Conservation (phyloP, 2,888 invertebrate genomes). For the Acronicta leporina region DNA sequence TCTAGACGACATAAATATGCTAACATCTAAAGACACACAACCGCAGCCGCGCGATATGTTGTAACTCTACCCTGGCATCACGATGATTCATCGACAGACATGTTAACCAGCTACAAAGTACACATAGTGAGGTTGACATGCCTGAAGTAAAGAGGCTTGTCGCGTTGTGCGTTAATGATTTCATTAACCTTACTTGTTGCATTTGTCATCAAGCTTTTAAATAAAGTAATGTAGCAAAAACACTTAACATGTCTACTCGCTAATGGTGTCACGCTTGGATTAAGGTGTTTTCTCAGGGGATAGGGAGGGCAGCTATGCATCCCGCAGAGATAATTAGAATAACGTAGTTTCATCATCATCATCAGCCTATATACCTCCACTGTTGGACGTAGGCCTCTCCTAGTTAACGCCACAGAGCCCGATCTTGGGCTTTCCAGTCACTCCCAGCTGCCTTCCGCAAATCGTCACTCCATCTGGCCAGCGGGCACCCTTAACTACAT, state of each 20-base stretch:
- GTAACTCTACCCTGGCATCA: slow-evolving; percentile 32
- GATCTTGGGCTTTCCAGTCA: too few species aligned
- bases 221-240: neutral
- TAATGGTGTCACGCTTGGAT: too few species aligned
- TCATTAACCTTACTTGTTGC: neutral
- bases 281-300: too few species aligned
- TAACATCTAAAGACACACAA: slow-evolving; percentile 8
- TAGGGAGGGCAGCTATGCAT: too few species aligned
- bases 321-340: too few species aligned
- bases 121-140: neutral
- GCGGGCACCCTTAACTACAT: too few species aligned
- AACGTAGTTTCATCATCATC: too few species aligned
- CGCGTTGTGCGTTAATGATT: neutral
- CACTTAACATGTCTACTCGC: neutral
- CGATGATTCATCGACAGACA: slow-evolving; percentile 37
- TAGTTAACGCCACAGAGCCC: too few species aligned
- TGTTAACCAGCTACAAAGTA: neutral
- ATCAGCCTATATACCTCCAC: too few species aligned
- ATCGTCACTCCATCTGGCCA: too few species aligned
- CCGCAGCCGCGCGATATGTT: slow-evolving; percentile 38
- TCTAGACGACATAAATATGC: neutral
- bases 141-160: slow-evolving; percentile 7
- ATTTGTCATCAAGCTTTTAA: slow-evolving; percentile 11
- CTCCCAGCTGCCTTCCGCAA: too few species aligned
- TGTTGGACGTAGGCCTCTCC: too few species aligned